Base-by-base conservation (phyloP, 2,797 vertebrate species). In the Thripadectes ignobilis region DNA sequence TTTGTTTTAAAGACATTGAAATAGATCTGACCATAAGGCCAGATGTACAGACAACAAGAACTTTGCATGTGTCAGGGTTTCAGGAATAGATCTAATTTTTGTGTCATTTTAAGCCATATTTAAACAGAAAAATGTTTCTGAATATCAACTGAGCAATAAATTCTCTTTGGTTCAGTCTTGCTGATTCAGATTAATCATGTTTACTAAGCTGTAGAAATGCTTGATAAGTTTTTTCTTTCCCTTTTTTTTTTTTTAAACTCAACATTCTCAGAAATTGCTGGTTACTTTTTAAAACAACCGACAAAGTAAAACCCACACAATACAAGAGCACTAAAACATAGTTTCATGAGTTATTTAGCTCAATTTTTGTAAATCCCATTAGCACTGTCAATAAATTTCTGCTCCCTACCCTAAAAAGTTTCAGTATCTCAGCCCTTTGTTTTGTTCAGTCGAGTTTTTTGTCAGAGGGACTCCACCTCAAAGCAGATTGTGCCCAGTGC, bases 241-340 rank as follows among this genome's bases (percentile, higher is more conserved):
- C 4, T 4, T 7, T 20, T 54, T 36, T 32, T 62, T 66, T 84
- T 43, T 86, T 79, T 12, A 0, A 89, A 59, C 72, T 96, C 91
- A 79, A 81, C 87, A 88, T 81, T 93, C 81, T 61, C 87, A 92
- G 92, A 93, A 95, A 95, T 79, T 88, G 71, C 87, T 94, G 89
- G 58, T 54, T 59, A 38, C 58, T 67, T 95, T 96, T 84, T 51
- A 74, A 89, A 95, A 95, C 92, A 89, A 96, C 83, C 96, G 95
- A 92, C 67, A 14, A 82, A 96, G 85, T 74, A 87, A 92, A 94
- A 19, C 69, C 84, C 54, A 63, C 88, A 94, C 69, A 95, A 85
- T 32, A 49, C 85, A 49, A 61, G 34, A 74, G 73, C 93, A 85
- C 74, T 57, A 36, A 86, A 92, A 95, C 89, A 87, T 68, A 92